phyloP scores from a whole-genome alignment of 2,888 invertebrate species.

The Drosophila austrosaltans region DNA sequence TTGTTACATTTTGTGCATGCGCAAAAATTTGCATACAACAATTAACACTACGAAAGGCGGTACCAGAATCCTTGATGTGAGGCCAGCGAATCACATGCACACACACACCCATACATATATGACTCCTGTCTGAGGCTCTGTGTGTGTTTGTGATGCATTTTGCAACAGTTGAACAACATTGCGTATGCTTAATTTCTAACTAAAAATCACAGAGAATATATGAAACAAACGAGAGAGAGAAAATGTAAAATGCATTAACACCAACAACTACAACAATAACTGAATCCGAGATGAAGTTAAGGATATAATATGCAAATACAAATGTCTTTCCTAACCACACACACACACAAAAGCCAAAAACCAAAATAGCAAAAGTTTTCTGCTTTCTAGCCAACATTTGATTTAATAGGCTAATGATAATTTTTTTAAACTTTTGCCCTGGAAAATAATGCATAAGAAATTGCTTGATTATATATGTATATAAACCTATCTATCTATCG shows the following conservation, averaged over 20 bases:
- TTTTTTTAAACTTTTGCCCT: neutral
- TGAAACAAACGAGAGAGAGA: neutral
- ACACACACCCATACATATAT: neutral
- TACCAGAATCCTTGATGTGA: constrained; percentile 24
- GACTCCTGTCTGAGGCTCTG: constrained; percentile 18
- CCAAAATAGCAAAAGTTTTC: neutral
- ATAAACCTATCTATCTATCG: neutral
- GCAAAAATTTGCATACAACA: constrained; percentile 81
- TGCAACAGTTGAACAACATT: constrained; percentile 43
- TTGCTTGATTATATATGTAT: neutral
- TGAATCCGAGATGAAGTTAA: neutral
- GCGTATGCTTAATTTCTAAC: constrained; percentile 61
- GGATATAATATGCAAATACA: constrained; percentile 3
- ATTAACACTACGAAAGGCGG: constrained; percentile 77
- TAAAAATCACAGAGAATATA: constrained; percentile 3
- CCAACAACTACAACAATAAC: constrained; percentile 2
- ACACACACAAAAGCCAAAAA: neutral
- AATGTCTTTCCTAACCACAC: neutral
- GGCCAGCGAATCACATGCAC: constrained; percentile 3
- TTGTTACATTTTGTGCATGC: constrained; percentile 80
- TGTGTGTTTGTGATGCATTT: constrained; percentile 31
- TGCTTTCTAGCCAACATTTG: neutral
- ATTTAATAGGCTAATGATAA: constrained; percentile 3
- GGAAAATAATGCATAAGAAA: neutral
- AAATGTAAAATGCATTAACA: constrained; percentile 12